Evolutionary conservation across 1,140 invertebrate species (phyloP).

Genomic region (Drosophila baimaii): DNA sequence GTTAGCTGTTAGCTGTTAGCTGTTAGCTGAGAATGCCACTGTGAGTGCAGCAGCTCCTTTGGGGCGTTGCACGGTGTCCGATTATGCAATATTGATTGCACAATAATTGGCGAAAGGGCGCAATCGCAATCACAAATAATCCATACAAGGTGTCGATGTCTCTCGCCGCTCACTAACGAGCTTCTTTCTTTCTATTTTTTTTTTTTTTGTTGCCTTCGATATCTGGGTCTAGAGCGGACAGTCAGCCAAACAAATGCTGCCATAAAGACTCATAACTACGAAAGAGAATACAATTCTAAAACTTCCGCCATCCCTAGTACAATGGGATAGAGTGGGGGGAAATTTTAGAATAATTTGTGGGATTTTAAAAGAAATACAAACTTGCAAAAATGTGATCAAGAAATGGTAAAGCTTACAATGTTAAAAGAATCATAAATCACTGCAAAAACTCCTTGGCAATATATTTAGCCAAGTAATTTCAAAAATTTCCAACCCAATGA

Average conservation of each 20-base stretch:
- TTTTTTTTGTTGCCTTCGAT: too few relatives aligned
- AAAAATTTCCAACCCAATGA: not conserved
- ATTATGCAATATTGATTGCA: constrained; percentile 82
- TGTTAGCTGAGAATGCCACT: not conserved
- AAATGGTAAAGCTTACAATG: not conserved
- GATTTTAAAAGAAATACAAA: too few relatives aligned
- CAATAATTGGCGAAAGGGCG: constrained; percentile 80
- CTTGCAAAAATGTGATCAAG: not conserved
- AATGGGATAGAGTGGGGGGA: constrained; percentile 12
- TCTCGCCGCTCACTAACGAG: constrained; percentile 71
- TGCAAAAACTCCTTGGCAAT: not conserved
- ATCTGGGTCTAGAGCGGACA: constrained; percentile 58
- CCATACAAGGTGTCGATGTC: constrained; percentile 77
- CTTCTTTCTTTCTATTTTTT: constrained; percentile 49
- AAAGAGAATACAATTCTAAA: constrained; percentile 54
- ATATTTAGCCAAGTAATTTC: not conserved
- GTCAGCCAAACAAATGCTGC: constrained; percentile 71
- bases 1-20: too few relatives aligned
- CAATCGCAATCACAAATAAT: constrained; percentile 64
- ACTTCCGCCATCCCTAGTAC: constrained; percentile 55
- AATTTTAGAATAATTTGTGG: not conserved
- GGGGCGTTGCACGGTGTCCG: constrained; percentile 55
- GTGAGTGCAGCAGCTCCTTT: constrained; percentile 9
- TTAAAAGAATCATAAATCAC: too few relatives aligned
- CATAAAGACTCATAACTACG: constrained; percentile 72